Base-by-base conservation (phyloP, 2,113 vertebrate genomes). In the Panurus biarmicus region DNA sequence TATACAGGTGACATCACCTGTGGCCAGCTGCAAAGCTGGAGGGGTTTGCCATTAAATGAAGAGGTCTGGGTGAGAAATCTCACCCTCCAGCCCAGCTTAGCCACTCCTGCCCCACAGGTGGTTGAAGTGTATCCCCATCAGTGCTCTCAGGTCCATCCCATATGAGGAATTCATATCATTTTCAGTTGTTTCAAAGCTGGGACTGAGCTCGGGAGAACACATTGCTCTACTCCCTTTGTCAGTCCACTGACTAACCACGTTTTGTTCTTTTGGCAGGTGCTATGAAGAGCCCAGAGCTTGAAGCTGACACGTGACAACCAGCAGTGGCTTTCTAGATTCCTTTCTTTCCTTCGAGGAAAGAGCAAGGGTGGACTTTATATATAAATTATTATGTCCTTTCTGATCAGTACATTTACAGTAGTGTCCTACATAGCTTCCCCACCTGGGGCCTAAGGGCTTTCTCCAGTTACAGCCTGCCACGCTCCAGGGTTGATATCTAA, bases 331-430 rank as follows among this genome's bases (percentile, higher is more conserved):
- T 71, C 64, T 90, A 91, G 54, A 56, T 73, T 87, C 9, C 45
- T 85, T 42, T 78, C 51, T 45, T 67, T 4, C 47, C 58, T 60
- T 79, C 14, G 3, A 29, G 53, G 45, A 89, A 74, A 85, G 70
- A 89, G 69, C 29, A 84, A 84, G 61, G 47, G 64, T 83, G 28
- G 75, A 85, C 82, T 94, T 90, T 62, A 51, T 74, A 15, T 74
- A 72, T 95, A 96, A 96, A 82, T 97, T 97, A 97, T 96, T 77
- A 71, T 15, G 38, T 79, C 58, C 36, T 75, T 94, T 83, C 87
- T 70, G 71, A 65, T 86, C 71, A 91, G 23, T 70, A 94, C 70
- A 50, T 72, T 64, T 72, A n/a, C 54, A 85, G 81, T 76, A 93
- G 73, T 61, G 91, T 48, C 86, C 84, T 70, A 89, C 57, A 75